These are phyloP conservation scores for Amitus sp. DNA, from an alignment of 2,888 invertebrate species.

Conservation along the genomic window DNA sequence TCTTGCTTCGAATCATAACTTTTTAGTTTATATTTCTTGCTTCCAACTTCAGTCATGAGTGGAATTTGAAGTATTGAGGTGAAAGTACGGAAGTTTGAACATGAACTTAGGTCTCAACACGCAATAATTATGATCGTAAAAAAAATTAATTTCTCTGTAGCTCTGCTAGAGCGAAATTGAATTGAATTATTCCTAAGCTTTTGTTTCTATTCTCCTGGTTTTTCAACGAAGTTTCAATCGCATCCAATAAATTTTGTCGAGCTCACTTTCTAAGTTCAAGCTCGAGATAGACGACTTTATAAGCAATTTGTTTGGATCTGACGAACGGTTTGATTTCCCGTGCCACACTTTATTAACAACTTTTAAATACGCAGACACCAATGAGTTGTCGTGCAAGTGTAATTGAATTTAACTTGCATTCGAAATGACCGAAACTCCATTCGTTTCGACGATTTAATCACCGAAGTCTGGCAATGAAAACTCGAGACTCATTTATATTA, in stretches of 20 bases:
- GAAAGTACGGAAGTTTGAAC: too few relatives aligned
- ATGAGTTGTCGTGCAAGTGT: conserved; percentile 10
- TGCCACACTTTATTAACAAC: background rate
- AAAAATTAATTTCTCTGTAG: too few relatives aligned
- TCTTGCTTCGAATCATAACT: too few relatives aligned
- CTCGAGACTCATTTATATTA: conserved; percentile 39
- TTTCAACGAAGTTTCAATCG: background rate
- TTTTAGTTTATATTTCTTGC: too few relatives aligned
- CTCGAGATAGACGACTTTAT: background rate
- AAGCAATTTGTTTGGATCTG: background rate
- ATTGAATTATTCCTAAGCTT: background rate
- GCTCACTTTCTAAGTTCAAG: background rate
- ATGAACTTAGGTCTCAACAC: too few relatives aligned
- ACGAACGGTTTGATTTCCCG: conserved; percentile 21
- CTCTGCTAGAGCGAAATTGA: too few relatives aligned
- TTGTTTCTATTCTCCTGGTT: background rate
- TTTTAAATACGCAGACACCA: background rate
- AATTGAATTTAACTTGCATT: conserved; percentile 30
- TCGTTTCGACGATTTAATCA: conserved; percentile 40
- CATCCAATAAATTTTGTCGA: background rate
- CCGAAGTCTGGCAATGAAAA: conserved; percentile 38
- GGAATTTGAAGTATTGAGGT: too few relatives aligned
- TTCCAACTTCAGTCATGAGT: too few relatives aligned
- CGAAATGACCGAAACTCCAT: conserved; percentile 33
- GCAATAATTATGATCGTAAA: too few relatives aligned